Base-by-base conservation (phyloP, 2,797 vertebrate genomes). In the Xyrichtys novacula region DNA sequence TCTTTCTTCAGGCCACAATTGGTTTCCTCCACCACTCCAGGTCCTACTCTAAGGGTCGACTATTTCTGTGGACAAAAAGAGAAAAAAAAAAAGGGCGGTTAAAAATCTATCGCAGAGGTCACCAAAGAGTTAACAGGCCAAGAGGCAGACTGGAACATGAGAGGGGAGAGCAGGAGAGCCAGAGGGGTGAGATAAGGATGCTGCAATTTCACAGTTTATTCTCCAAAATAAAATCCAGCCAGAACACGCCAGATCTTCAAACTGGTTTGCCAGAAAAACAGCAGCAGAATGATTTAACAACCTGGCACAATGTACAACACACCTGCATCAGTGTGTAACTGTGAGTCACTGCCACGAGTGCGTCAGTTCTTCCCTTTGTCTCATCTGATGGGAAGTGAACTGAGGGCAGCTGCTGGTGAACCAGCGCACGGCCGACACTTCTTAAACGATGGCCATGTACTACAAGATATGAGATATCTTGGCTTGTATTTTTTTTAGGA, bases 1-100 rank as follows among this genome's bases (percentile, higher is more conserved):
- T 84, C 76, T 83, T 81, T 76, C 71, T 72, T 81, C 66, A 79
- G 80, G 83, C 76, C 87, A 85, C 78, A 83, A 87, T 54, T 75
- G 68, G 26, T 84, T 59, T 65, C 84, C 77, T 84, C 42, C 65
- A 20, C 42, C 65, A 20, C 75, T 63, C 53, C 67, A 63, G 79
- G 62, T 83, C 72, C 76, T 25, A 49, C 77, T 83, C 74, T 61
- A 61, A 65, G 60, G 58, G 71, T 60, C 50, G 69, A 76, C 70
- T 84, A 59, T 76, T 73, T 74, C 86, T 89, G 83, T 54, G 56
- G 42, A 81, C 65, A 85, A 78, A 76, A 44, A 85, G 29, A 19
- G 16, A 16, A 71, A 40, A 16, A 12, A 16, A 71, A 34, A 73
- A 28, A 38, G 29, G 70, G 43, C 22, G 6, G 68, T 90, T 65